Evolutionary conservation across 2,888 invertebrate genomes (phyloP), one percentile per base, ranked within the genome.

Genomic region (Metacarcinus magister): DNA sequence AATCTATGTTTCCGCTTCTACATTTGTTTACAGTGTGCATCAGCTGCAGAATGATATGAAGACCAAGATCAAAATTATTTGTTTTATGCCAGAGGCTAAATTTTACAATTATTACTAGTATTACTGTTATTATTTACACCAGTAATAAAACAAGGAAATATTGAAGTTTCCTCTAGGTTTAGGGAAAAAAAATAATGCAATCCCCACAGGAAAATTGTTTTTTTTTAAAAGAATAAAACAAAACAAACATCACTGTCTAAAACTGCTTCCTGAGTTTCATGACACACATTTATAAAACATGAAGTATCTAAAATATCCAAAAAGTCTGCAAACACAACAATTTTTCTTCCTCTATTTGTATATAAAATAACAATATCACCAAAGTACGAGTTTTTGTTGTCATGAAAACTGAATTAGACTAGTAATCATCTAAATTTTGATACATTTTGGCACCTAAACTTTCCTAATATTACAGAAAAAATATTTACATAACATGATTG

Each of bases 1-100:
- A 95, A 75, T 92, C 75, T 28, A 90, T 67, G 44, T 95, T 48
- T 91, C 60, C 60, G 28, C 91, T 92, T 44, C 93, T 75, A 46
- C 93, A 87, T 39, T 82, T 60, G 67, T 93, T 93, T 82, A 46
- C 75, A 82, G 93, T 82, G 48, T 75, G 46, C 75, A n/a, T 93
- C 82, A 46, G 82, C 82, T 32, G 0, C 10, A 43, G 54, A 60
- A 48, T 90, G 32, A 60, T 60, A 54, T 60, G 39, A 90, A 54
- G 54, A 48, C 23, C 10, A 48, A 54, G 60, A 60, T 48, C 48
- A 92, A 32, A 92, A 60, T 48, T 32, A 92, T 19, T 39, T 92
- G 8, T 54, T 60, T 39, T n/a, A 87, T 87, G 87, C 32, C 16
- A 16, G 4, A 39, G 87, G 13, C 0, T 67, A 87, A 87, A 39